Percentiles rank a stretch among this genome's conserved stretches.
Evolutionary conservation across 2,797 vertebrate genomes (phyloP).

Genomic region (Danio tinwini): DNA sequence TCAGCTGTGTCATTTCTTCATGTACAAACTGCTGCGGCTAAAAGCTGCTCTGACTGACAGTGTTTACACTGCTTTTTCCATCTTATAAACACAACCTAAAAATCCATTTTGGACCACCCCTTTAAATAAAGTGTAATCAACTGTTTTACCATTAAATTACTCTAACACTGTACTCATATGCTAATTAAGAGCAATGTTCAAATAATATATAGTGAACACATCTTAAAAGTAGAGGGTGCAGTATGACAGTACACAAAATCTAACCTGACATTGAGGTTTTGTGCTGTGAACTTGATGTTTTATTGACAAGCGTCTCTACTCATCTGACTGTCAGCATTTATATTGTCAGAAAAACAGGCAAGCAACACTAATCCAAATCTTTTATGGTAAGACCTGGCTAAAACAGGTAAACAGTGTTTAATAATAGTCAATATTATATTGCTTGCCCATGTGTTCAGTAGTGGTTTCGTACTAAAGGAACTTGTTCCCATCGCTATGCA

Average conservation of each 20-base stretch:
- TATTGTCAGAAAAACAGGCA: background rate
- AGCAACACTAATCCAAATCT: slow-evolving; percentile 10
- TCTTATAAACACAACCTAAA: too few species aligned
- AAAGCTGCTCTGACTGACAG: too few species aligned
- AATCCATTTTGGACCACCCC: too few species aligned
- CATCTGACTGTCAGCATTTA: background rate
- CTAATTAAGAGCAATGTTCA: background rate
- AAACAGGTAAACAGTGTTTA: slow-evolving; percentile 10
- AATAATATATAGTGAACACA: background rate
- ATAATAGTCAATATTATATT: slow-evolving; percentile 12
- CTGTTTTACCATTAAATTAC: background rate
- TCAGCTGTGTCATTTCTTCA: too few species aligned
- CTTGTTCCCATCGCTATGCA: background rate
- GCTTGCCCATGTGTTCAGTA: slow-evolving; percentile 11
- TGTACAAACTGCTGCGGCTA: too few species aligned
- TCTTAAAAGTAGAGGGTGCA: background rate
- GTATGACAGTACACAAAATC: background rate
- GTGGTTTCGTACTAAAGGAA: background rate
- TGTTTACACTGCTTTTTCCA: too few species aligned
- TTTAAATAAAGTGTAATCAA: too few species aligned
- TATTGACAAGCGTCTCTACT: background rate
- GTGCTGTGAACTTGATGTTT: background rate
- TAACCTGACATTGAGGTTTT: background rate
- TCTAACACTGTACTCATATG: background rate
- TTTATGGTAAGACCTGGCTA: background rate